Percentiles rank a stretch among this genome's conserved stretches.
These are phyloP conservation scores for Peromyscus aztecus DNA, from an alignment of 2,797 vertebrate species.

Conservation along the genomic window DNA sequence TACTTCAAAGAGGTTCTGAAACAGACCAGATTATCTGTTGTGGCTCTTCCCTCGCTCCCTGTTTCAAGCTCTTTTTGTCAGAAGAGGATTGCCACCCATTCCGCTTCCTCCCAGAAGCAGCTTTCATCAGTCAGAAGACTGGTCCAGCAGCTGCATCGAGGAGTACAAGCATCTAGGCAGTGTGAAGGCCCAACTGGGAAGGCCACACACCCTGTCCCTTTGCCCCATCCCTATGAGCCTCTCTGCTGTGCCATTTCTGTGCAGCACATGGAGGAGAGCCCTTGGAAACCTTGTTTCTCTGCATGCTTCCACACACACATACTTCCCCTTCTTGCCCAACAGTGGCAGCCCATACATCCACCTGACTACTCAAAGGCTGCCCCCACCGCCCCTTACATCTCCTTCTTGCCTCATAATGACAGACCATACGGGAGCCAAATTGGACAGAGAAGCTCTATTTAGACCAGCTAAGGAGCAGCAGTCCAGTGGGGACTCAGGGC, in stretches of 20 bases:
- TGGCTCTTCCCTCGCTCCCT: not conserved
- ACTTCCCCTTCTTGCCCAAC: conserved; percentile 16
- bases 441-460: conserved; percentile 70
- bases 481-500: not conserved
- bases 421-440: conserved; percentile 43
- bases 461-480: not conserved
- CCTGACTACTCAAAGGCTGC: conserved; percentile 8
- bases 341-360: conserved; percentile 44
- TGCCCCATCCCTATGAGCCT: not conserved
- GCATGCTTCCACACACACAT: not conserved
- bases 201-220: not conserved
- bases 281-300: conserved; percentile 41
- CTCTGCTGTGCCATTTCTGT: not conserved
- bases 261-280: not conserved
- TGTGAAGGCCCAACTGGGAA: not conserved
- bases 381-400: not conserved
- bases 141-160: not conserved
- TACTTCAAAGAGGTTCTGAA: not conserved
- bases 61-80: not conserved
- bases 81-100: not conserved
- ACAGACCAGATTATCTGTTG: not conserved
- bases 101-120: not conserved
- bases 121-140: not conserved
- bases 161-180: not conserved
- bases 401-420: conserved; percentile 48